A percentile compares a stretch with the other conserved stretches of the same genome.
phyloP scores from a whole-genome alignment of 1,140 invertebrate genomes.

The Sinonovacula constricta region DNA sequence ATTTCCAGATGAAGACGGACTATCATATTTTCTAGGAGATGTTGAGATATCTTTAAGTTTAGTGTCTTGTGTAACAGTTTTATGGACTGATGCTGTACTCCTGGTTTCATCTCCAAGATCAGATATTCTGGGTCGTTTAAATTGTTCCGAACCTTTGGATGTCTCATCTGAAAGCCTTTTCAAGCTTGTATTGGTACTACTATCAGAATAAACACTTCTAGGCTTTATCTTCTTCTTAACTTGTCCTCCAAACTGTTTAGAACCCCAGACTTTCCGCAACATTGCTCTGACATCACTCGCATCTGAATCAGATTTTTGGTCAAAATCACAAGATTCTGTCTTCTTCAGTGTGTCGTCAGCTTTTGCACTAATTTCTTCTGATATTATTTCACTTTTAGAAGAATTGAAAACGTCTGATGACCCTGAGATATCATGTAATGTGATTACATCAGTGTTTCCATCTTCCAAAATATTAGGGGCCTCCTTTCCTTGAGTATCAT shows the following conservation, averaged over 20 bases:
- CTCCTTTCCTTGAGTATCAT: not conserved
- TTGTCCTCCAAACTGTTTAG: constrained; percentile 35
- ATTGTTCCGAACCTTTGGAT: not conserved
- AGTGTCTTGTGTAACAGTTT: not conserved
- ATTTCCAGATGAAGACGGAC: not conserved
- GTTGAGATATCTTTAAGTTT: not conserved
- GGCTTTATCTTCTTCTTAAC: not conserved
- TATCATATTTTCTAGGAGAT: not conserved
- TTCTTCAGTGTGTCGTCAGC: not conserved
- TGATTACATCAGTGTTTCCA: not conserved
- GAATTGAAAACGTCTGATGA: not conserved
- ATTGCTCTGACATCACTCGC: constrained; percentile 44
- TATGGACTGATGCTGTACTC: not conserved
- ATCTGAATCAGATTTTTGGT: not conserved
- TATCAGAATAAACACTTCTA: not conserved
- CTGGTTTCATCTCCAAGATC: not conserved
- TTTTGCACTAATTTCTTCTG: not conserved
- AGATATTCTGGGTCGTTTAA: not conserved
- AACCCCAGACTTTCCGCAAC: constrained; percentile 46
- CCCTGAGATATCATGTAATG: not conserved
- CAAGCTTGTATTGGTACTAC: not conserved
- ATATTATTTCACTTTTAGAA: not conserved
- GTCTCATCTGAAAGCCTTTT: not conserved
- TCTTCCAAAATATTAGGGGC: not conserved
- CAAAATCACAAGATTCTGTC: not conserved